Evolutionary conservation across 1,140 invertebrate species (phyloP).

Genomic region (Neotoxoptera formosana): DNA sequence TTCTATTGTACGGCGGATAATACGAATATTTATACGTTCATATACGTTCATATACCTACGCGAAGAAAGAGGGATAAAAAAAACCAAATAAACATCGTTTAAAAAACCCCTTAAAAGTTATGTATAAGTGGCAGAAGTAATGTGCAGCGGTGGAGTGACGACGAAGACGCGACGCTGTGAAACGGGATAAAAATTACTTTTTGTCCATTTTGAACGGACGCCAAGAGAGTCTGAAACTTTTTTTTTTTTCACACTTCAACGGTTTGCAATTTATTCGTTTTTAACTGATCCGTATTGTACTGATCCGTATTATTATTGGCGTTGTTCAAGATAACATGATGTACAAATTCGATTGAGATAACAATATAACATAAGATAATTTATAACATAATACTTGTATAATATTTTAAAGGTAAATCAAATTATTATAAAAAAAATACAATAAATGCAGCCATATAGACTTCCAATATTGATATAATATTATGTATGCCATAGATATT

Average conservation of each 20-base stretch:
- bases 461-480: too few relatives aligned
- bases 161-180: neutral
- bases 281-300: conserved; percentile 29
- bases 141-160: neutral
- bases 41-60: neutral
- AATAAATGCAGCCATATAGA: neutral
- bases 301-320: neutral
- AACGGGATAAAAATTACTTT: conserved; percentile 49
- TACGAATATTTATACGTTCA: neutral
- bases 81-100: neutral
- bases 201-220: conserved; percentile 30
- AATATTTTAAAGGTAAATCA: neutral
- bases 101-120: neutral
- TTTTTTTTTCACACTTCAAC: neutral
- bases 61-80: neutral
- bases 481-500: too few relatives aligned
- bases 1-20: neutral
- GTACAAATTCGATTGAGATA: neutral
- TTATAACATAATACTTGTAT: neutral
- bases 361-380: neutral
- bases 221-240: neutral
- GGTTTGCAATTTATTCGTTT: conserved; percentile 24
- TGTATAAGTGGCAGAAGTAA: conserved; percentile 1
- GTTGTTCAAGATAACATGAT: neutral
- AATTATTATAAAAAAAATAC: neutral